Base-by-base conservation (phyloP, 2,113 vertebrate genomes). In the Microtus oregoni region DNA sequence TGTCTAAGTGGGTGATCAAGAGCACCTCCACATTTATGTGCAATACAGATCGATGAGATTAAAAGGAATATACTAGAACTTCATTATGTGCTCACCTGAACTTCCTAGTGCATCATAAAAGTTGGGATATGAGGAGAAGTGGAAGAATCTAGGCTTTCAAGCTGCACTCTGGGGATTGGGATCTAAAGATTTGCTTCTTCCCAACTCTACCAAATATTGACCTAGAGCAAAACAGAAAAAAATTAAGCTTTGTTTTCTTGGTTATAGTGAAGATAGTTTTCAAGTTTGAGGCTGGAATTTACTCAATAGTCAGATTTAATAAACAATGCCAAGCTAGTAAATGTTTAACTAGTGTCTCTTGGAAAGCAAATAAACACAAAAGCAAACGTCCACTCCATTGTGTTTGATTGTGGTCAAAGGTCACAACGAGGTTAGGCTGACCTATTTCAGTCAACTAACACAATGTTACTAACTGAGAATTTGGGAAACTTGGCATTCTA, bases 181-280 rank as follows among this genome's bases (percentile, higher is more conserved):
- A 26, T 35, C 28, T 32, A 55, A 22, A 17, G 41, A 68, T 9
- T 30, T 4, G 17, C 26, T 81, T 5, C 38, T 52, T 81, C 30
- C 26, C 26, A 61, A 65, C 11, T 19, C 30, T 81, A 32, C 15
- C 47, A 90, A 55, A 76, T 55, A 86, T 61, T 94, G 8, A 2
- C 20, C 24, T 63, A 22, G 58, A 92, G 75, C 26, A 95, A 52
- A 5, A 76, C 85, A 15, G 13, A 77, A 41, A 55, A 93, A 94
- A 73, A 58, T 85, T 32, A 92, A 79, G 20, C 17, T 93, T 90
- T 44, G 63, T 13, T 26, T 92, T 89, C 58, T 14, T 52, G 17
- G 12, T 81, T 91, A 91, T 73, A 52, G 30, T 52, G n/a, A 89
- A 20, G 32, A 2, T 77, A 65, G 20, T 47, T 86, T 97, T 86